A percentile compares a stretch with the other conserved stretches of the same genome.
phyloP scores from a whole-genome alignment of 2,888 invertebrate genomes.

The Acanthopleura granulata region DNA sequence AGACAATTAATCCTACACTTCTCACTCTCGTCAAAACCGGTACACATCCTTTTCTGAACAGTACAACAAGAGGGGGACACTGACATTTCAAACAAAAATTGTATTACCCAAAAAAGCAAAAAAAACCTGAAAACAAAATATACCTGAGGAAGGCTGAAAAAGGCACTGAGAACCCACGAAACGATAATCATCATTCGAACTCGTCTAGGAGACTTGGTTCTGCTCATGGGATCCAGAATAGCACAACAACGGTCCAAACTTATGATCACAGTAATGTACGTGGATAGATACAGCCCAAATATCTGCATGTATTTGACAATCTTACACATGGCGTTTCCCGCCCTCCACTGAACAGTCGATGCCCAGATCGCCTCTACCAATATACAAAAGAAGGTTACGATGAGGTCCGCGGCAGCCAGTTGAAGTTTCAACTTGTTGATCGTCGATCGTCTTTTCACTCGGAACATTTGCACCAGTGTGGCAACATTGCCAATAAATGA shows the following conservation, averaged over 20 bases:
- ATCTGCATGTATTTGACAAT: conserved; percentile 83
- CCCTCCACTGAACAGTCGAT: conserved; percentile 84
- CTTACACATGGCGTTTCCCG: conserved; percentile 83
- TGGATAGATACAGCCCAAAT: conserved; percentile 85
- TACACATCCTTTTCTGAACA: too few relatives aligned
- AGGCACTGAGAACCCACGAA: conserved; percentile 81
- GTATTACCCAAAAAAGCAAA: not conserved
- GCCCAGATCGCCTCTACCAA: conserved; percentile 86
- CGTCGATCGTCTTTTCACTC: conserved; percentile 72
- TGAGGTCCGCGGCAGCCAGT: conserved; percentile 84
- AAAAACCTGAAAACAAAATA: conserved; percentile 62
- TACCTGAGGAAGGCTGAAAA: conserved; percentile 88
- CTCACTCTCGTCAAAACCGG: too few relatives aligned
- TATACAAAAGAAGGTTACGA: conserved; percentile 86
- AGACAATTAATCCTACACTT: too few relatives aligned
- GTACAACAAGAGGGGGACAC: too few relatives aligned
- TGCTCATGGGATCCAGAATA: conserved; percentile 79
- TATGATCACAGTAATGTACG: conserved; percentile 85
- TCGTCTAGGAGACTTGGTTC: conserved; percentile 76
- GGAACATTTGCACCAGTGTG: conserved; percentile 82
- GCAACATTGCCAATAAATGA: conserved; percentile 83
- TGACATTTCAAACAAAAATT: too few relatives aligned
- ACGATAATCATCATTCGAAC: conserved; percentile 74
- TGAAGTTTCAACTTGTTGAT: conserved; percentile 83
- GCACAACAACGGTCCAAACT: conserved; percentile 84